Base-by-base conservation (phyloP, 1,140 invertebrate species). In the Sitodiplosis mosellana region DNA sequence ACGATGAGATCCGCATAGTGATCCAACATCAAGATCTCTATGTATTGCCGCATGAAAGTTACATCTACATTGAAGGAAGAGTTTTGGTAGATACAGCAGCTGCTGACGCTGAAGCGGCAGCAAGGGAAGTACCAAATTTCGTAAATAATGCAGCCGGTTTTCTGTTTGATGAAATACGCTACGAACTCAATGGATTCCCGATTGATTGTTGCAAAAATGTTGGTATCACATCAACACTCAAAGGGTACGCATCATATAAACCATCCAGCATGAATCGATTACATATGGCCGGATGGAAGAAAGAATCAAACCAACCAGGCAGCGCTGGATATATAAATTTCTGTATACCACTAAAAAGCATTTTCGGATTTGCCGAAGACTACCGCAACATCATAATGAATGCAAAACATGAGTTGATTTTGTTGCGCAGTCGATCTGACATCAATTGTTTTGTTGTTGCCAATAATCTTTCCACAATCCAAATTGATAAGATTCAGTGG, bases 321-420 rank as follows among this genome's bases (percentile, higher is more conserved):
- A n/a, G n/a, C n/a, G n/a, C n/a, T n/a, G 20, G 53, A 17, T 51
- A 61, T 34, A 66, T 68, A 48, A 54, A 60, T 48, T 53, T 60
- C 21, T 53, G 52, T 19, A 56, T 70, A 38, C 65, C 66, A 11
- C 47, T 69, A 17, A 58, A 51, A 36, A 52, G 59, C 38, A 33
- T 67, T 1, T 50, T 66, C 2, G 63, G 65, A 8, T 67, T 69
- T 54, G 59, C 59, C 33, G 61, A 69, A 55, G 66, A 69, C 54
- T 69, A 67, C 55, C 52, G 54, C 45, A 60, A 60, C 55, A 59
- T 70, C 33, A 51, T 68, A 14, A 42, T 66, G 5, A 67, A 68
- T 51, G 56, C 55, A 45, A 64, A 64, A 54, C 65, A 68, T 54
- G 64, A 69, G 54, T 47, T 69, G n/a, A 58, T 69, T 54, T 51